Evolutionary conservation across 37 sponge, comb jelly and placozoan genomes (phyloP).

Genomic region (Ianthella basta): DNA sequence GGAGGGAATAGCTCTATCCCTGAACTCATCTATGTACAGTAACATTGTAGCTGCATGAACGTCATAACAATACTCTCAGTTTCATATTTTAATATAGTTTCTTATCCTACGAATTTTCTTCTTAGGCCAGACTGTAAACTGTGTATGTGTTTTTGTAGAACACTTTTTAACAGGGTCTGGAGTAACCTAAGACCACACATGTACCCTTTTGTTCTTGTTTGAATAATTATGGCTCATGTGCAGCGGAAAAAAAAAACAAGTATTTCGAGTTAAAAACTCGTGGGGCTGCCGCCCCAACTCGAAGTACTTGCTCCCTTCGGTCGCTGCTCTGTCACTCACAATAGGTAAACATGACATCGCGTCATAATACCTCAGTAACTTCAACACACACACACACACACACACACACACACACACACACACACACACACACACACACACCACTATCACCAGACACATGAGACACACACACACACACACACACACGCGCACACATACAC

Average conservation of each 20-base stretch:
- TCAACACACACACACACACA: slow-evolving; percentile 10
- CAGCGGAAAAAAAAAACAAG: slow-evolving; percentile 9
- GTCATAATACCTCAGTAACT: too few relatives aligned
- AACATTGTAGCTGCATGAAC: too few relatives aligned
- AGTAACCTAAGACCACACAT: slow-evolving; percentile 18
- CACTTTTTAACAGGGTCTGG: slow-evolving; percentile 26
- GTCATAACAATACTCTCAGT: too few relatives aligned
- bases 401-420: slow-evolving; percentile 26
- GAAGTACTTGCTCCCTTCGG: too few relatives aligned
- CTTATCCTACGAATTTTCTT: background rate
- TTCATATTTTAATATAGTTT: background rate
- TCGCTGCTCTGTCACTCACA: too few relatives aligned
- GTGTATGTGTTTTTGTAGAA: slow-evolving; percentile 25
- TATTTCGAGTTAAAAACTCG: background rate
- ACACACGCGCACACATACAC: background rate
- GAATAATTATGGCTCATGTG: slow-evolving; percentile 14
- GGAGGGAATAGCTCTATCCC: background rate
- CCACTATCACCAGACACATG: background rate
- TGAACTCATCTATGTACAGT: too few relatives aligned
- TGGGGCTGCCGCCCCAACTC: background rate
- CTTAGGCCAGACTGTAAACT: slow-evolving; percentile 18
- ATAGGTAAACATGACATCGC: too few relatives aligned
- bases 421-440: slow-evolving; percentile 20
- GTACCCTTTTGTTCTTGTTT: background rate
- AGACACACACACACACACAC: background rate